These are phyloP conservation scores for Engystomops pustulosus DNA, from an alignment of 2,113 vertebrate genomes.

Conservation along the genomic window DNA sequence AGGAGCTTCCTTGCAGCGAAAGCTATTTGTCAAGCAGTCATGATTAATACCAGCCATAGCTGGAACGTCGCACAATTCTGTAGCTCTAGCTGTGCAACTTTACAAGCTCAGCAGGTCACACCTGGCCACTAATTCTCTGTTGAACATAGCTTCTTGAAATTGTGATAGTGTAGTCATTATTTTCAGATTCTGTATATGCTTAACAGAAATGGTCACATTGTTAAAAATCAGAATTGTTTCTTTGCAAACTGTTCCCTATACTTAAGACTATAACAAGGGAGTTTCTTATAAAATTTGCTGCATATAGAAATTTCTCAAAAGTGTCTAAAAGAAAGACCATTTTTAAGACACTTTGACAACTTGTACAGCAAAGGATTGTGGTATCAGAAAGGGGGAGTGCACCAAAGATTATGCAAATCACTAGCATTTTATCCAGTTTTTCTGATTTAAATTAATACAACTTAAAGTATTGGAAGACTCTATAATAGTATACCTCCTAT, in stretches of 20 bases:
- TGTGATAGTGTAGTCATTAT: background rate
- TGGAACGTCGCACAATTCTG: conserved; percentile 2
- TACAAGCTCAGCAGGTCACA: conserved; percentile 35
- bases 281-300: background rate
- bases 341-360: too few relatives aligned
- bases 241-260: background rate
- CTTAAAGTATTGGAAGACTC: too few relatives aligned
- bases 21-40: conserved; percentile 38
- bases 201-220: background rate
- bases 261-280: too few relatives aligned
- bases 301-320: too few relatives aligned
- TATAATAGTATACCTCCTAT: too few relatives aligned
- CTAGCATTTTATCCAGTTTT: too few relatives aligned
- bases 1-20: conserved; percentile 19
- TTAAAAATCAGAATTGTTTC: background rate
- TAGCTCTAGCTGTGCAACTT: conserved; percentile 30
- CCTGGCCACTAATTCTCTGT: conserved; percentile 23
- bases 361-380: too few relatives aligned
- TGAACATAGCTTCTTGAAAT: background rate
- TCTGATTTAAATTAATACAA: too few relatives aligned
- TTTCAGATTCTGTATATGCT: background rate
- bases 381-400: too few relatives aligned
- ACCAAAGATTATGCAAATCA: too few relatives aligned
- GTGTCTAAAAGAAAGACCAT: too few relatives aligned
- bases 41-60: conserved; percentile 24